phyloP scores from a whole-genome alignment of 2,797 vertebrate species.

The Scomberomorus guttatus region DNA sequence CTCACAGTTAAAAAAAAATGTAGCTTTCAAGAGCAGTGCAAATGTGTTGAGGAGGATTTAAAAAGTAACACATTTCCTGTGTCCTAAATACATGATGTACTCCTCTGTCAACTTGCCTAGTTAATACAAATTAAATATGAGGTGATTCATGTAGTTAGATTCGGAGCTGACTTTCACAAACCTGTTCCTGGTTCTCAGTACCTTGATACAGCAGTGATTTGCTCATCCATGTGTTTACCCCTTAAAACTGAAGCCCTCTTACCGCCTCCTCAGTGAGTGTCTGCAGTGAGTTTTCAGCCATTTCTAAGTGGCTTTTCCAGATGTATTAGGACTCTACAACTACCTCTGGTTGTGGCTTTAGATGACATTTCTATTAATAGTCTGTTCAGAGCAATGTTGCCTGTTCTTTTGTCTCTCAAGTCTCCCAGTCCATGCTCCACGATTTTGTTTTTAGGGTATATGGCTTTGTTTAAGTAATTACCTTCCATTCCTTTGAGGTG shows the following conservation, averaged over 20 bases:
- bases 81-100: slow-evolving; percentile 15
- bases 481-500: slow-evolving; percentile 43
- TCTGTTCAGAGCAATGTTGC: slow-evolving; percentile 22
- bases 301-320: slow-evolving; percentile 9
- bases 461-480: slow-evolving; percentile 44
- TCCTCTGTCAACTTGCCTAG: slow-evolving; percentile 2
- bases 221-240: slow-evolving; percentile 23
- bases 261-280: neutral
- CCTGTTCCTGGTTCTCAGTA: neutral
- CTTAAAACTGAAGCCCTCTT: slow-evolving; percentile 26
- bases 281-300: slow-evolving; percentile 8
- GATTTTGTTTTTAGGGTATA: slow-evolving; percentile 33
- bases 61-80: slow-evolving; percentile 8
- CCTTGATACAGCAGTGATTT: slow-evolving; percentile 15
- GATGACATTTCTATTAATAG: slow-evolving; percentile 46
- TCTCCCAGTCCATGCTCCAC: neutral
- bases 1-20: neutral
- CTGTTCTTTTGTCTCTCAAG: slow-evolving; percentile 11
- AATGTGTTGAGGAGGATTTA: slow-evolving; percentile 4
- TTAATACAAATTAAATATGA: slow-evolving; percentile 27
- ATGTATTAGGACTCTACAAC: slow-evolving; percentile 4
- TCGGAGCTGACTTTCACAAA: slow-evolving; percentile 1
- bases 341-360: neutral
- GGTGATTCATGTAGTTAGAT: neutral
- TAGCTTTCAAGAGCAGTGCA: neutral